These are phyloP conservation scores for Apantesis nais DNA, from an alignment of 2,888 invertebrate genomes.

Conservation along the genomic window DNA sequence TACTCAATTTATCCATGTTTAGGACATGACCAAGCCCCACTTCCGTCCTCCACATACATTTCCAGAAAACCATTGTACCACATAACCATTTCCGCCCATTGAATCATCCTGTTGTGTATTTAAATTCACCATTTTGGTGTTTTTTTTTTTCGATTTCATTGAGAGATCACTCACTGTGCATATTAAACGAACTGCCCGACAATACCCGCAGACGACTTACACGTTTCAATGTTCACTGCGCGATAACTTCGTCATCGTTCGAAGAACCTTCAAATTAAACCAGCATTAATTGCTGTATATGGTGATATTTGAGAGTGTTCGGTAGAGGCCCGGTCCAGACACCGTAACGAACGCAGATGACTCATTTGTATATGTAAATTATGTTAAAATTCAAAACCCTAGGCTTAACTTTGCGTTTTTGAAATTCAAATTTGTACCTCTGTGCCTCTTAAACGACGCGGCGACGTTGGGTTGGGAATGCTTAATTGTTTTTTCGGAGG, in stretches of 20 bases:
- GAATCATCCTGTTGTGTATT: slow-evolving; percentile 63
- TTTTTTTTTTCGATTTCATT: slow-evolving; percentile 61
- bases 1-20: slow-evolving; percentile 36
- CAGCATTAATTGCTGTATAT: slow-evolving; percentile 23
- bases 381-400: slow-evolving; percentile 61
- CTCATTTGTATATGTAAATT: slow-evolving; percentile 70
- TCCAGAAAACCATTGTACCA: slow-evolving; percentile 71
- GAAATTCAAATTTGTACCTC: slow-evolving; percentile 61
- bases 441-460: slow-evolving; percentile 46
- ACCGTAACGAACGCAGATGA: slow-evolving; percentile 65
- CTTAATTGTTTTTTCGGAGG: slow-evolving; percentile 53
- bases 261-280: slow-evolving; percentile 9
- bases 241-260: slow-evolving; percentile 21
- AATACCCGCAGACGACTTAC: slow-evolving; percentile 34
- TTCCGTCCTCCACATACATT: slow-evolving; percentile 55
- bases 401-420: slow-evolving; percentile 58
- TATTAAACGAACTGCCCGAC: slow-evolving; percentile 53
- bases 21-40: slow-evolving; percentile 50
- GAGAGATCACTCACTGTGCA: slow-evolving; percentile 56
- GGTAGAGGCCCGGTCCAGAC: slow-evolving; percentile 35
- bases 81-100: slow-evolving; percentile 78
- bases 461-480: slow-evolving; percentile 45
- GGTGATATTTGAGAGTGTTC: slow-evolving; percentile 28
- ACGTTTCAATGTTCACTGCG: slow-evolving; percentile 33
- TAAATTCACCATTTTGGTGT: slow-evolving; percentile 51